phyloP scores from a whole-genome alignment of 2,113 vertebrate species.

The Papio anubis region DNA sequence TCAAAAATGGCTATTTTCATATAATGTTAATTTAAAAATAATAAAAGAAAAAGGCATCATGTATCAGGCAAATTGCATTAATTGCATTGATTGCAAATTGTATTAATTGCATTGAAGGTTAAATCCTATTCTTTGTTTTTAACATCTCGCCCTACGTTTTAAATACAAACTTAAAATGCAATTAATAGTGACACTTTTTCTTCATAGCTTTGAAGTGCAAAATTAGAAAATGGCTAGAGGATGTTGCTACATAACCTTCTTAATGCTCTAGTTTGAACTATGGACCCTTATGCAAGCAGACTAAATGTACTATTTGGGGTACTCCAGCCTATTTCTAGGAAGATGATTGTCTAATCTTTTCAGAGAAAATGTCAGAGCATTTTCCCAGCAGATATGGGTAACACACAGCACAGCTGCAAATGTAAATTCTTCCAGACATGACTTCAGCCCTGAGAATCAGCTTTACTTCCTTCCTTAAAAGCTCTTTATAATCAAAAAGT shows the following conservation, averaged over 20 bases:
- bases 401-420: neutral
- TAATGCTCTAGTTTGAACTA: slow-evolving; percentile 18
- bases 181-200: slow-evolving; percentile 39
- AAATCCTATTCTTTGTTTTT: neutral
- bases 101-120: neutral
- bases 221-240: slow-evolving; percentile 24
- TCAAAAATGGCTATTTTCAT: neutral
- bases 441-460: neutral
- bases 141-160: neutral
- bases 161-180: slow-evolving; percentile 12
- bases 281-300: slow-evolving; percentile 7
- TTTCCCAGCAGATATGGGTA: slow-evolving; percentile 40
- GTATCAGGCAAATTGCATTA: neutral
- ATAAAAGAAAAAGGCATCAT: neutral
- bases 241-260: neutral
- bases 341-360: slow-evolving; percentile 51
- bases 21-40: neutral
- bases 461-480: neutral
- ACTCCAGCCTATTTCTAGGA: slow-evolving; percentile 33
- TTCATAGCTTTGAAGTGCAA: slow-evolving; percentile 25
- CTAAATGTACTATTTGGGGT: slow-evolving; percentile 10
- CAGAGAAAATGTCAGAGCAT: slow-evolving; percentile 27
- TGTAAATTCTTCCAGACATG: neutral
- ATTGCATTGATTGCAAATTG: neutral
- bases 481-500: neutral